Conservation (phyloP, 2,797 vertebrate genomes). For the Cossypha dichroa region DNA sequence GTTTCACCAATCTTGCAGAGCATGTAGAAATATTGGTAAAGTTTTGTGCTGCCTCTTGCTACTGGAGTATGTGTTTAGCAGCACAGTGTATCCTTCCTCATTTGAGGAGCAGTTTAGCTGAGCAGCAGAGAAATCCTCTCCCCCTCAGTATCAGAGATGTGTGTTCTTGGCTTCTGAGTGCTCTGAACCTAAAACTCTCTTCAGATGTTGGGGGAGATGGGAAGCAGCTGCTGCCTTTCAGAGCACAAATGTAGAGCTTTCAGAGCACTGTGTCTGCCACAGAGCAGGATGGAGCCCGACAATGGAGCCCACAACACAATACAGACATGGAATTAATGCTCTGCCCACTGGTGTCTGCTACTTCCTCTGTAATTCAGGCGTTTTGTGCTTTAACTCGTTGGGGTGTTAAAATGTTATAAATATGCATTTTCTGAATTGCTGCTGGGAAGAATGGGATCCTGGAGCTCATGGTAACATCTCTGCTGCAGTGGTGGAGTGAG, state of each 20-base stretch:
- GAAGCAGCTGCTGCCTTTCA: conserved; percentile 57
- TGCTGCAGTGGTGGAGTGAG: conserved; percentile 12
- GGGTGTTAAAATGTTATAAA: conserved; percentile 43
- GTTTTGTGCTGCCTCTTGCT: neutral
- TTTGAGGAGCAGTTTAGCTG: neutral
- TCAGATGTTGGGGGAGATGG: neutral
- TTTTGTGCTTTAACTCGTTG: conserved; percentile 40
- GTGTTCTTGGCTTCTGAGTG: neutral
- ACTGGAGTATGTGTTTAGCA: neutral
- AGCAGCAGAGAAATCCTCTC: neutral
- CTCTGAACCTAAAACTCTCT: neutral
- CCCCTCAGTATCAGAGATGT: neutral
- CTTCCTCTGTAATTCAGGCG: conserved; percentile 33
- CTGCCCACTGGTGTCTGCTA: neutral
- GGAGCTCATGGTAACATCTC: conserved; percentile 25
- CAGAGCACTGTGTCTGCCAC: neutral
- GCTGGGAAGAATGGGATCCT: conserved; percentile 7
- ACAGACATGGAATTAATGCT: conserved; percentile 15
- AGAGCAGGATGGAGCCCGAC: conserved; percentile 8
- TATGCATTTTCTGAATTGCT: conserved; percentile 49
- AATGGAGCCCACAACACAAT: conserved; percentile 31
- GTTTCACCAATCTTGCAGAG: neutral
- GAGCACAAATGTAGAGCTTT: conserved; percentile 2
- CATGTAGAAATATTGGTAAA: neutral
- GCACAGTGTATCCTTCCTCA: neutral